Evolutionary conservation across 1,140 invertebrate species (phyloP), one percentile per base, ranked within the genome.

Genomic region (Drosophila tropicalis): DNA sequence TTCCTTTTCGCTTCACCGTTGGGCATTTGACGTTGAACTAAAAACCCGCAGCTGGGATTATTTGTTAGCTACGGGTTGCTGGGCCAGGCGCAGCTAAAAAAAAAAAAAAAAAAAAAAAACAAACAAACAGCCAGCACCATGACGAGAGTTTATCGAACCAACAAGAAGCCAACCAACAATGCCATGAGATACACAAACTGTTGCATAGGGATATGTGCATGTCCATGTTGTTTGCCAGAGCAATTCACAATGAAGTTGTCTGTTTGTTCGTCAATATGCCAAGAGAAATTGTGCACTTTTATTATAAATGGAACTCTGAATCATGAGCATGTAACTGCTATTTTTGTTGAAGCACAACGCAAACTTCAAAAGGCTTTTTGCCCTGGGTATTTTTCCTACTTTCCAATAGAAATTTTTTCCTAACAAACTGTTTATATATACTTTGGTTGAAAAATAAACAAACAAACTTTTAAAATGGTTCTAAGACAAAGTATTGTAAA

Each of bases 1-100:
- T 79, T 67, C 70, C 70, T 60, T 77, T 73, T 74, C 5, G 72
- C 81, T 85, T 85, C 66, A 73, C 76, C 81, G 76, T 71, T 71
- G 69, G 81, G 77, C 77, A 80, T 67, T 83, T 57, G 67, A 76
- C 60, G 66, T 56, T 68, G 70, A 77, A 85, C 79, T 87, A 25
- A 71, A 71, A 64, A 40, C 41, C 55, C 73, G 58, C 70, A 82
- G 78, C 70, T 70, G 75, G 57, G 62, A 36, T 67, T 51, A 51
- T 51, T 32, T 68, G 41, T 70, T 80, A 56, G 60, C 56, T 60
- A 74, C 36, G 36, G 36, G 69, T 80, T 55, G 60, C 51, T 60
- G 77, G 68, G 55, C 58, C 55, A 57, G 76, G 22, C 22, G 22
- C 22, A 25, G 22, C 22, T 1, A 29, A 29, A 29, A 5, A 29